Base-by-base conservation (phyloP, 2,888 invertebrate species). In the Andricus curvator region DNA sequence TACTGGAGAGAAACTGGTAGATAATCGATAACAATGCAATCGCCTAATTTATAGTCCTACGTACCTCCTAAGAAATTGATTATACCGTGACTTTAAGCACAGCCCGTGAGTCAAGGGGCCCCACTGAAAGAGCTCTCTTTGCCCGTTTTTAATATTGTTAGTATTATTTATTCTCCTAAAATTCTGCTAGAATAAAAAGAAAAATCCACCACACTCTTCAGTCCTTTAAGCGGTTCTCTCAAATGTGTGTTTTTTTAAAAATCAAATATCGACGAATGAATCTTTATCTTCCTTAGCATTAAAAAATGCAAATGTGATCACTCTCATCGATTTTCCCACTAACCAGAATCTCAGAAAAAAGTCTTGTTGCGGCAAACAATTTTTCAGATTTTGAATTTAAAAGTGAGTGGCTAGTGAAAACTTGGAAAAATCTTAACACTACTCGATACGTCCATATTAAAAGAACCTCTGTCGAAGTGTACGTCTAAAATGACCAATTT, bases 61-160 rank as follows among this genome's bases (percentile, higher is more conserved):
- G 33, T 79, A 81, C 77, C 68, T 80, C 33, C 77, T 88, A 89
- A 88, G 85, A 90, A 90, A 87, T 90, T 87, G 88, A 89, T 88
- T 88, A 89, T 86, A 88, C 88, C 89, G 87, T 88, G 88, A 89
- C 88, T 85, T 85, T 44, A 87, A 87, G 88, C 90, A 90, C 90
- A 90, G 90, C 90, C 89, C 90, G 85, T 87, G 88, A 88, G 87
- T 88, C 86, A 89, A 89, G 85, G 84, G 74, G 86, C 85, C 82
- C 85, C 81, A 78, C 78, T 60, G 77, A 79, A 74, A 80, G 82
- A 84, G 80, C 82, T 81, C 81, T 78, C 78, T 81, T 81, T 82
- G 77, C 66, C 77, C 70, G 29, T 51, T 68, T 68, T 44, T 48
- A 44, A 77, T 68, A 78, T 77, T 70, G 20, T 70, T 70, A 70